Conservation (phyloP, 2,888 invertebrate genomes). For the Periphyllus acericola region DNA sequence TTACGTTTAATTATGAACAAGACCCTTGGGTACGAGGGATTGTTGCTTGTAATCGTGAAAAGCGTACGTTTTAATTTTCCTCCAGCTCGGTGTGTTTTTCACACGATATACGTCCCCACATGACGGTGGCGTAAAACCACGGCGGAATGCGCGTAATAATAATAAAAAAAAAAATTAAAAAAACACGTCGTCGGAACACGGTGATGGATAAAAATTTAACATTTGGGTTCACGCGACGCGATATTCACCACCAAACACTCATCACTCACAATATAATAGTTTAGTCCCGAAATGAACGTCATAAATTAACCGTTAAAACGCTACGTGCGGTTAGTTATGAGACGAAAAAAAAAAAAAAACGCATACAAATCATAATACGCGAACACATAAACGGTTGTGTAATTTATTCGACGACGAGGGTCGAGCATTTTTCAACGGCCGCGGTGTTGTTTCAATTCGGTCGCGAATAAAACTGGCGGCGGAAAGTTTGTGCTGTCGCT, state of each 20-base stretch:
- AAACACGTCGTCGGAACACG: background rate
- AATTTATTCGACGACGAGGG: background rate
- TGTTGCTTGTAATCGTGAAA: background rate
- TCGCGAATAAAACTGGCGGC: no score
- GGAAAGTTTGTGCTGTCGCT: no score
- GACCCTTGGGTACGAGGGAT: background rate
- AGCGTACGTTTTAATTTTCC: background rate
- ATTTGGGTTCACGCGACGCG: background rate
- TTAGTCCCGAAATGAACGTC: constrained; percentile 21
- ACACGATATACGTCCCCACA: background rate
- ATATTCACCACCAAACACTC: background rate
- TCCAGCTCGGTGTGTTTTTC: background rate
- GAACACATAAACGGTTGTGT: background rate
- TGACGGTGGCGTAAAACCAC: background rate
- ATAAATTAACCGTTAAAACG: constrained; percentile 24
- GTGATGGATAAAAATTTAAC: background rate
- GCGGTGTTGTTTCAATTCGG: background rate
- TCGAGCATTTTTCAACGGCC: background rate
- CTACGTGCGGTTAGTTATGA: background rate
- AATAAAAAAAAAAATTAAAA: background rate
- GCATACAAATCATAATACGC: background rate
- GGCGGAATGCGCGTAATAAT: background rate
- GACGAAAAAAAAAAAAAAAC: background rate
- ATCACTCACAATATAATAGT: background rate
- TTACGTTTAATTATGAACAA: background rate